phyloP scores from a whole-genome alignment of 1,140 invertebrate genomes.

The Andrena cerasifolii region DNA sequence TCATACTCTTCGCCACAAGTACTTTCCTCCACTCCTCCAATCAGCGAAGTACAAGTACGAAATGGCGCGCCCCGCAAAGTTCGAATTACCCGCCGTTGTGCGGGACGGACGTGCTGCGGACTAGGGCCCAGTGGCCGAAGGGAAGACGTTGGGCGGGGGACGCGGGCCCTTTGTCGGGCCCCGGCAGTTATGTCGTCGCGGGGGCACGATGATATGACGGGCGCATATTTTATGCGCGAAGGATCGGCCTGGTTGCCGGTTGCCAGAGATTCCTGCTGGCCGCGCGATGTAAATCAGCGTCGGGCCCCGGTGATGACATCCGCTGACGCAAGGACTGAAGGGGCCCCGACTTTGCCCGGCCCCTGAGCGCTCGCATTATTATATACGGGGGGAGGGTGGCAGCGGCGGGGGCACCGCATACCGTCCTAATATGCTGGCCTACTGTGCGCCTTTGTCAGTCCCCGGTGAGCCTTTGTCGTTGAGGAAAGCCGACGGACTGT shows the following conservation, averaged over 20 bases:
- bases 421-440: constrained; percentile 75
- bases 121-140: no score
- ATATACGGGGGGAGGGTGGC: constrained; percentile 51
- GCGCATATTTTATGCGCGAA: constrained; percentile 73
- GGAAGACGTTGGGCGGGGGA: neutral
- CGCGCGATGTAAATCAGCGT: constrained; percentile 72
- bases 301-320: constrained; percentile 68
- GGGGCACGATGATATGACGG: constrained; percentile 72
- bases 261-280: constrained; percentile 53
- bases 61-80: no score
- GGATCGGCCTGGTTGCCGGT: constrained; percentile 34
- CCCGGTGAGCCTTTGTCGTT: constrained; percentile 71
- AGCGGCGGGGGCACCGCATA: constrained; percentile 63
- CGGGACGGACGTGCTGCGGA: neutral
- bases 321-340: constrained; percentile 69
- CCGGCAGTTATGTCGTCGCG: constrained; percentile 56
- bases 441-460: constrained; percentile 70
- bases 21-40: no score
- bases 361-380: constrained; percentile 58
- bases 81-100: neutral
- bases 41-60: no score
- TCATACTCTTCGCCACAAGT: no score
- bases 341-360: constrained; percentile 30
- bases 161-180: constrained; percentile 65
- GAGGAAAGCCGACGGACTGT: constrained; percentile 76